These are phyloP conservation scores for Oryzias javanicus DNA, from an alignment of 2,113 vertebrate genomes.

Conservation along the genomic window DNA sequence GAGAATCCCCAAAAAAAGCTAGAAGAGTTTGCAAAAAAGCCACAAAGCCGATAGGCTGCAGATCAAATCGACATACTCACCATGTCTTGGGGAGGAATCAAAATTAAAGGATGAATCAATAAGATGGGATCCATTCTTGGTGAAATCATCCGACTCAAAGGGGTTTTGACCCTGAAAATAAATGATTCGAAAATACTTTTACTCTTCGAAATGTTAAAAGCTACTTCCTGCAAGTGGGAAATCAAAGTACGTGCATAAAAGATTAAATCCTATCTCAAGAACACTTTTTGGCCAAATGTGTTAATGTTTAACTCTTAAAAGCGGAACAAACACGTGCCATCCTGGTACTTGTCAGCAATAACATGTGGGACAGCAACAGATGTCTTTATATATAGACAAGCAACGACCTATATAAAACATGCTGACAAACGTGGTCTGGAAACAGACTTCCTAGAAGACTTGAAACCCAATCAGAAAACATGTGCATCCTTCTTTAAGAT, in stretches of 20 bases:
- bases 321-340: conserved; percentile 12
- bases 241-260: not conserved
- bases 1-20: not conserved
- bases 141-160: conserved; percentile 87
- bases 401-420: conserved; percentile 1
- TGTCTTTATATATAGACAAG: conserved; percentile 53
- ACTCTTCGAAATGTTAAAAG: not conserved
- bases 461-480: not conserved
- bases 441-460: conserved; percentile 6
- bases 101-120: conserved; percentile 86
- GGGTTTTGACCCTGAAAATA: conserved; percentile 88
- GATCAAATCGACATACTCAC: conserved; percentile 68
- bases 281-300: too few species aligned
- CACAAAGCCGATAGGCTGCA: not conserved
- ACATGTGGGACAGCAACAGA: conserved; percentile 28
- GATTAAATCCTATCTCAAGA: not conserved
- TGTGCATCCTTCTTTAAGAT: not conserved
- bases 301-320: not conserved
- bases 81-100: conserved; percentile 85
- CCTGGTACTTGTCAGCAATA: conserved; percentile 3
- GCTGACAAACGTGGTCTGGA: conserved; percentile 24
- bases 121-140: conserved; percentile 81
- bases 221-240: conserved; percentile 16
- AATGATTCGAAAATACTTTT: not conserved
- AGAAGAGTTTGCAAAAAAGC: not conserved